Conservation (phyloP, 1,140 invertebrate species). For the Drosophila setifemur region DNA sequence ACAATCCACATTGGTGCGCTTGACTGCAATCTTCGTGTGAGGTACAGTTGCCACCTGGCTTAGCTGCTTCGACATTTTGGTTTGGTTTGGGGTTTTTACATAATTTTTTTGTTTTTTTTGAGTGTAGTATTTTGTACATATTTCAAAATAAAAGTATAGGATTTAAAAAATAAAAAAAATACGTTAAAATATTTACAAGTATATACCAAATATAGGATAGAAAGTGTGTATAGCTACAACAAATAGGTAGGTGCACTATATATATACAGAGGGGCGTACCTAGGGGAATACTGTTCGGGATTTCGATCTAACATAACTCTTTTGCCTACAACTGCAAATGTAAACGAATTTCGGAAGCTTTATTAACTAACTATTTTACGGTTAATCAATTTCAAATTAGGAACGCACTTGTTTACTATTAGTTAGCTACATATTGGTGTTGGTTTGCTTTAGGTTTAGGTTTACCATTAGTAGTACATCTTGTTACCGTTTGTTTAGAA, state of each 20-base stretch:
- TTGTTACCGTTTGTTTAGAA: conserved; percentile 63
- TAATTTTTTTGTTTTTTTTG: conserved; percentile 39
- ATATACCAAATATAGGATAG: conserved; percentile 81
- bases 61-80: conserved; percentile 63
- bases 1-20: conserved; percentile 85
- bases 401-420: conserved; percentile 71
- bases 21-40: conserved; percentile 87
- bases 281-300: conserved; percentile 31
- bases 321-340: conserved; percentile 36
- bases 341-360: conserved; percentile 33
- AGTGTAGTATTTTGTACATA: conserved; percentile 74
- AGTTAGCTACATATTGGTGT: conserved; percentile 75
- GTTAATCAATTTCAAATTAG: conserved; percentile 72
- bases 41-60: conserved; percentile 84
- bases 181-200: conserved; percentile 84
- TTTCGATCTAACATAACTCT: conserved; percentile 48
- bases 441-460: conserved; percentile 36
- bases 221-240: conserved; percentile 76
- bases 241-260: conserved; percentile 57
- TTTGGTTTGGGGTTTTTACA: conserved; percentile 46
- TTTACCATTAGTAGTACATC: conserved; percentile 75
- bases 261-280: conserved; percentile 48
- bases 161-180: conserved; percentile 68
- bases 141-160: conserved; percentile 70
- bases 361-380: conserved; percentile 68